phyloP scores from a whole-genome alignment of 2,797 vertebrate species.

The Halcyon smyrnensis region DNA sequence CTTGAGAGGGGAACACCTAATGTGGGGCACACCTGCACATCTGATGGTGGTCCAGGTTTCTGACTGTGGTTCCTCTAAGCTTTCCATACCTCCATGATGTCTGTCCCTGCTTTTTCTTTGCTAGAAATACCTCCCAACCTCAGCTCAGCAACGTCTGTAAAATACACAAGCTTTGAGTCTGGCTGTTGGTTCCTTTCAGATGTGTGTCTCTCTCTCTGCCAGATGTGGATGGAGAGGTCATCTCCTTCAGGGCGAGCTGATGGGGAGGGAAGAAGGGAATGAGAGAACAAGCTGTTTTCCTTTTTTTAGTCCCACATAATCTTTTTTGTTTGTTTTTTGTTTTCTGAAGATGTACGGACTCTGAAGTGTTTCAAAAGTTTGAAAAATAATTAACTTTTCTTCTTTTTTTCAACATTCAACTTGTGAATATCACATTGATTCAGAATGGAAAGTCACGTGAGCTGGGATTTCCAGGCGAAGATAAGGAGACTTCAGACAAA shows the following conservation, averaged over 20 bases:
- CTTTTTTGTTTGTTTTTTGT: background rate
- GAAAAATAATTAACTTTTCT: background rate
- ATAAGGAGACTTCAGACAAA: background rate
- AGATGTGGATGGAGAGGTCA: background rate
- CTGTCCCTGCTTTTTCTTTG: background rate
- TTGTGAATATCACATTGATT: background rate
- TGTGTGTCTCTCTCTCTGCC: background rate
- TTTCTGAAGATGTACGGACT: background rate
- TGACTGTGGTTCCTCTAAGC: rapidly evolving
- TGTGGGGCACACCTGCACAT: rapidly evolving
- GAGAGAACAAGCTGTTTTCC: background rate
- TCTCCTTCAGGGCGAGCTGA: background rate
- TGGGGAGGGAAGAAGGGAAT: background rate
- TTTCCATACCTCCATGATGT: background rate
- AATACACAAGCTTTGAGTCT: background rate
- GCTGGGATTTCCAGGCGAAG: rapidly evolving
- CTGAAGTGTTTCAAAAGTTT: background rate
- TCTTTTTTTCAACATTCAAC: background rate
- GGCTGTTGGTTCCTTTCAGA: background rate
- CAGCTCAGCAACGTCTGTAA: background rate
- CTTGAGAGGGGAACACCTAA: rapidly evolving
- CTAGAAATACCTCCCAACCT: background rate
- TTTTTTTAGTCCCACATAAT: background rate
- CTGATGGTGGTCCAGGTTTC: background rate
- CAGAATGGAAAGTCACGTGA: background rate